Conservation (phyloP, 2,888 invertebrate species). For the Automeris io region DNA sequence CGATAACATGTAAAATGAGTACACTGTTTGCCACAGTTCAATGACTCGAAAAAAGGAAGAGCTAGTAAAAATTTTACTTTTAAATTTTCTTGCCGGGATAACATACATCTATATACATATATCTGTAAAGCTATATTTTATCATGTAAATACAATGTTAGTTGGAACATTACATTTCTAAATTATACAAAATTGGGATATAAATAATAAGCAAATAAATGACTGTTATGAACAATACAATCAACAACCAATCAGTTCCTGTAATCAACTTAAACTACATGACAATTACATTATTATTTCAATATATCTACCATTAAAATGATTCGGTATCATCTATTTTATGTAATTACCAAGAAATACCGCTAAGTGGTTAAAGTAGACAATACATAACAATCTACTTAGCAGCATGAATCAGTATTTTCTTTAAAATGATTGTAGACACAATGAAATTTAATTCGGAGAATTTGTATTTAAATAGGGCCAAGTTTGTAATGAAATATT, state of each 20-base stretch:
- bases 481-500: slow-evolving; percentile 50
- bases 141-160: no score
- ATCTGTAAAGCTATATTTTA: no score
- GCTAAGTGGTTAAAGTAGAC: background rate
- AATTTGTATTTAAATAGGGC: slow-evolving; percentile 53
- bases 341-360: slow-evolving; percentile 14
- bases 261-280: slow-evolving; percentile 10
- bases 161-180: no score
- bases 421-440: background rate
- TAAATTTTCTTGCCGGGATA: no score
- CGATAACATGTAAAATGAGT: no score
- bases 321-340: slow-evolving; percentile 15
- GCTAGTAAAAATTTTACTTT: no score
- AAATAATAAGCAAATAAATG: background rate
- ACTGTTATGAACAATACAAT: slow-evolving; percentile 3
- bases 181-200: no score
- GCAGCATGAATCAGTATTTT: background rate
- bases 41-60: no score
- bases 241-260: slow-evolving; percentile 1
- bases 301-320: slow-evolving; percentile 14
- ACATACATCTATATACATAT: no score
- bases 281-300: slow-evolving; percentile 16
- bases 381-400: background rate
- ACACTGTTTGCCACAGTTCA: no score
- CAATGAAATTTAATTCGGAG: slow-evolving; percentile 24